These are phyloP conservation scores for Calidris pygmaea DNA, from an alignment of 2,113 vertebrate genomes.

Conservation along the genomic window DNA sequence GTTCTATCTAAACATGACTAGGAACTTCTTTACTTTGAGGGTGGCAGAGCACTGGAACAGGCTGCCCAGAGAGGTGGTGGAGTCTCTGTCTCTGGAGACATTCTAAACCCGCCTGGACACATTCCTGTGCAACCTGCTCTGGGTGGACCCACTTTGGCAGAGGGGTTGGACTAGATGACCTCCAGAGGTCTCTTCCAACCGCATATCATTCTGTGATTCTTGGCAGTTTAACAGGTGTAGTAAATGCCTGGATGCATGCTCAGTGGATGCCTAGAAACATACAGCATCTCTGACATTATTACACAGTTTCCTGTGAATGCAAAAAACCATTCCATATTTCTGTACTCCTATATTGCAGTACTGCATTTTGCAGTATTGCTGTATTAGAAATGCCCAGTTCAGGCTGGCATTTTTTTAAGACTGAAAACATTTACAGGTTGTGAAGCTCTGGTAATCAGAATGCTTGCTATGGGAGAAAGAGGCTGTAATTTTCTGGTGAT, in stretches of 20 bases:
- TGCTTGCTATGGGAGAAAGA: background rate
- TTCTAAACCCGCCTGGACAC: no score
- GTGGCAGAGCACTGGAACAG: no score
- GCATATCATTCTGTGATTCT: background rate
- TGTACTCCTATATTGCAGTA: background rate
- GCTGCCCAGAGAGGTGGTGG: no score
- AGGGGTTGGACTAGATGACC: no score
- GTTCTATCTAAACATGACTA: no score
- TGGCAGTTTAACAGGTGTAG: background rate
- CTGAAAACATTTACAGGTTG: background rate
- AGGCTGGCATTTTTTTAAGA: background rate
- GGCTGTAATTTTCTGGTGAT: background rate
- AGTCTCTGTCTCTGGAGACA: no score
- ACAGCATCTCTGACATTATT: background rate
- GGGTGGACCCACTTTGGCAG: no score
- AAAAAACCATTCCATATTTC: background rate
- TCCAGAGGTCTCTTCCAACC: no score
- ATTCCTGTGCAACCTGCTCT: no score
- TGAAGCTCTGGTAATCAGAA: background rate
- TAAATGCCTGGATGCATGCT: fast-evolving
- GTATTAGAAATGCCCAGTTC: background rate
- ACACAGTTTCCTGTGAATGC: background rate
- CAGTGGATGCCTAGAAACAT: background rate
- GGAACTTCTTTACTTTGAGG: no score
- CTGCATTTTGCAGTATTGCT: background rate